phyloP scores from a whole-genome alignment of 2,888 invertebrate species.

The Megastigmus dorsalis region DNA sequence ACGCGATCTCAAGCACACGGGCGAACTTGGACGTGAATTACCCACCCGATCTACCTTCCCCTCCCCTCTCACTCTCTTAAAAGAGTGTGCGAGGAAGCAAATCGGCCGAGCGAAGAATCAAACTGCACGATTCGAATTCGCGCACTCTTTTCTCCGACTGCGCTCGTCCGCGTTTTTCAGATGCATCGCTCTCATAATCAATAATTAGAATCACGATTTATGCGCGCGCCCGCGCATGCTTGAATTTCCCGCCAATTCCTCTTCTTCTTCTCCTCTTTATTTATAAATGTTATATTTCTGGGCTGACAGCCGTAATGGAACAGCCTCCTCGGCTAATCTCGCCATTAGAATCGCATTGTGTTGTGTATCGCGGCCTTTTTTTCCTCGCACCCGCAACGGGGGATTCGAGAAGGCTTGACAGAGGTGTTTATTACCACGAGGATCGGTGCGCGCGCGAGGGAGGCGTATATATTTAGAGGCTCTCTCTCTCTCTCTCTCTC shows the following conservation, averaged over 20 bases:
- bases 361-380: no score
- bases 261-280: constrained; percentile 17
- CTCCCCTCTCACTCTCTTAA: no score
- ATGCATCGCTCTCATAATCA: constrained; percentile 23
- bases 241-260: constrained; percentile 1
- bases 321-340: neutral
- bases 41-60: no score
- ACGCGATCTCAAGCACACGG: neutral
- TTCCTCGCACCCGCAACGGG: no score
- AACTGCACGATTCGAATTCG: constrained; percentile 11
- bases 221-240: neutral
- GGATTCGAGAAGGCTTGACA: constrained; percentile 20
- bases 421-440: constrained; percentile 45
- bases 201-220: constrained; percentile 53
- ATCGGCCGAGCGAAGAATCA: neutral
- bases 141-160: neutral
- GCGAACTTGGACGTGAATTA: neutral
- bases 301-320: constrained; percentile 24
- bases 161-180: neutral
- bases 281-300: constrained; percentile 9
- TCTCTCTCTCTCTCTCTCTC: no score
- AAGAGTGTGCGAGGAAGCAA: neutral
- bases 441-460: neutral
- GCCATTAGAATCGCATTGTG: constrained; percentile 23
- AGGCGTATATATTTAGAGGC: constrained; percentile 2